These are phyloP conservation scores for Elaphurus davidianus DNA, from an alignment of 2,113 vertebrate species.

Conservation along the genomic window DNA sequence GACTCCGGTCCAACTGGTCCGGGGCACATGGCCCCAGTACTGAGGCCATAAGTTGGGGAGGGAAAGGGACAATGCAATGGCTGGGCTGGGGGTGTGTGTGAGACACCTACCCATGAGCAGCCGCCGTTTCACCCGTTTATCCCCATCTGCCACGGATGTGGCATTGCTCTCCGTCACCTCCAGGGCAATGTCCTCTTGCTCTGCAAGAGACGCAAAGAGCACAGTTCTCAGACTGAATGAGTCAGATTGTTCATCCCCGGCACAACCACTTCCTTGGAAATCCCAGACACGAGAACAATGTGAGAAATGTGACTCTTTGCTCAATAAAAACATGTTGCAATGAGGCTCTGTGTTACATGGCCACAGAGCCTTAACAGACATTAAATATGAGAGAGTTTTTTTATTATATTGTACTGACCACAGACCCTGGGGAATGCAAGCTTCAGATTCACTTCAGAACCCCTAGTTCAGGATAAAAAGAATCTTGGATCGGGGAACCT, in stretches of 20 bases:
- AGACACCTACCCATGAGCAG: conserved; percentile 94
- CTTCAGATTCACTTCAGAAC: not conserved
- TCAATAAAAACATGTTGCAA: not conserved
- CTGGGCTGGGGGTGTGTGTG: not conserved
- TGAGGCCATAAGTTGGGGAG: not conserved
- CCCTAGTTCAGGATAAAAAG: not conserved
- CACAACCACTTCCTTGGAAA: not conserved
- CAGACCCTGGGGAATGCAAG: not conserved
- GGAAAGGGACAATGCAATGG: not conserved
- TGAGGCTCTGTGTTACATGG: not conserved
- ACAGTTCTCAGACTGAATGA: not conserved
- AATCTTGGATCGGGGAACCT: not conserved
- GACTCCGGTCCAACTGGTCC: not conserved
- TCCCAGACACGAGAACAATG: not conserved
- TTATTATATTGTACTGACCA: not conserved
- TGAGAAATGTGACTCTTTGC: not conserved
- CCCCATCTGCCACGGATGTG: conserved; percentile 90
- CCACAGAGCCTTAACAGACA: not conserved
- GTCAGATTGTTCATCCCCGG: not conserved
- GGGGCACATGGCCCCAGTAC: not conserved
- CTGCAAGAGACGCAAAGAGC: conserved; percentile 79
- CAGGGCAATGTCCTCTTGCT: conserved; percentile 85
- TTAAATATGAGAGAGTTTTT: not conserved
- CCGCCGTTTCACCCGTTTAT: conserved; percentile 95
- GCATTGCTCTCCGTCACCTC: conserved; percentile 88